Evolutionary conservation across 2,888 invertebrate species (phyloP).

Genomic region (Dyspetes luteomarginatus): DNA sequence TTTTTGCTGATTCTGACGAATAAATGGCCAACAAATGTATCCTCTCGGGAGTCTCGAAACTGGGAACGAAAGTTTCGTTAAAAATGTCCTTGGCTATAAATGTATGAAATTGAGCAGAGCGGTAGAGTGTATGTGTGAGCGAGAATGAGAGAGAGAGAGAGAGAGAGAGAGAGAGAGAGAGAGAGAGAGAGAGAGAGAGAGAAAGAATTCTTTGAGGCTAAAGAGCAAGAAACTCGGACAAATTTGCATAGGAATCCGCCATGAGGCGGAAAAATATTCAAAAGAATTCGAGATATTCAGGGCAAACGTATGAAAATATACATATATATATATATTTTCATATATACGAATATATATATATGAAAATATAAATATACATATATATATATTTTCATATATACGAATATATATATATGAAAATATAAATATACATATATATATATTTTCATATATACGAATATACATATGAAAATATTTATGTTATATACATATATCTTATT

Average conservation of each 20-base stretch:
- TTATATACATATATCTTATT: background rate
- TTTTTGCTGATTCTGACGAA: too few species aligned
- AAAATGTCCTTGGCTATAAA: slow-evolving; percentile 38
- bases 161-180: slow-evolving; percentile 14
- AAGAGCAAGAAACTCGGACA: slow-evolving; percentile 45
- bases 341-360: background rate
- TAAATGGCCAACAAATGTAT: background rate
- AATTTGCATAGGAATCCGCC: slow-evolving; percentile 46
- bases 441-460: background rate
- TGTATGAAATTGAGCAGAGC: background rate
- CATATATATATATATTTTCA: slow-evolving; percentile 2
- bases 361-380: background rate
- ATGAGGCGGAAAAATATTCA: slow-evolving; percentile 40
- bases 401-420: background rate
- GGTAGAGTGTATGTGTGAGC: too few species aligned
- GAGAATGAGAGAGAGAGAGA: slow-evolving; percentile 7
- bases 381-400: background rate
- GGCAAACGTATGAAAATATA: slow-evolving; percentile 30
- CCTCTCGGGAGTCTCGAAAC: slow-evolving; percentile 10
- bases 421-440: background rate
- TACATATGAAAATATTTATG: background rate
- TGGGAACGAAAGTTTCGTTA: slow-evolving; percentile 34
- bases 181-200: background rate
- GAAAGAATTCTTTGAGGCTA: background rate
- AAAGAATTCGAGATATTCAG: slow-evolving; percentile 48